Evolutionary conservation across 2,113 vertebrate genomes (phyloP).

Genomic region (Fukomys damarensis): DNA sequence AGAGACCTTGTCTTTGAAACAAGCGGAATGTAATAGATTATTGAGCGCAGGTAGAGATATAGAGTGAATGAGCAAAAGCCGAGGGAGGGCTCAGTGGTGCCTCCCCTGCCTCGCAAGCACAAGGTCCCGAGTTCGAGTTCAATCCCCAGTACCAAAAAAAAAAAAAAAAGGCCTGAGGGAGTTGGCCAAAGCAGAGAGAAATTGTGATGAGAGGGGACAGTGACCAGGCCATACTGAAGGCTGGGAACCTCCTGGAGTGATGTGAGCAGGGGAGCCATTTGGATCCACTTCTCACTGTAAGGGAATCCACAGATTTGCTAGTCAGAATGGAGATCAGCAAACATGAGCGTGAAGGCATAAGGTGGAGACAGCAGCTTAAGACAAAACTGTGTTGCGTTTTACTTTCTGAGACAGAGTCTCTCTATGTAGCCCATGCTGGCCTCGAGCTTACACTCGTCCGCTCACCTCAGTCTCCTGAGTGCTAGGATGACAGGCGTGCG

Average conservation of each 20-base stretch:
- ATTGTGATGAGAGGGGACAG: too few relatives aligned
- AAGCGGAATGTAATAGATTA: background rate
- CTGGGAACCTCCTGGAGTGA: background rate
- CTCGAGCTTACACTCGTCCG: background rate
- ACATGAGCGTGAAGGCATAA: background rate
- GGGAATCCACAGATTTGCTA: background rate
- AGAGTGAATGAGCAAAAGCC: background rate
- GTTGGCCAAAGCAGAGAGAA: background rate
- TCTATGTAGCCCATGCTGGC: background rate
- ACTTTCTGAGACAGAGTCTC: background rate
- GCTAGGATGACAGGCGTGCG: background rate
- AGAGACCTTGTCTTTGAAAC: background rate
- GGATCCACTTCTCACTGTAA: background rate
- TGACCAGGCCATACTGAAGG: background rate
- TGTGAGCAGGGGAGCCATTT: background rate
- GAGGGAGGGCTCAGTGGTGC: too few relatives aligned
- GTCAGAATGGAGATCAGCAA: background rate
- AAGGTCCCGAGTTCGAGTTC: too few relatives aligned
- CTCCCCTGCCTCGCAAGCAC: too few relatives aligned
- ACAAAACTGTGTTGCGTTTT: background rate
- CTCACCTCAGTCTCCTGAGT: background rate
- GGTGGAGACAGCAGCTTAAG: background rate
- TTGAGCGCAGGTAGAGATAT: background rate
- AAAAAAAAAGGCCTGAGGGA: too few relatives aligned
- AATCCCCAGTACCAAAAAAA: too few relatives aligned